Conservation (phyloP, 2,113 vertebrate species). For the Piaya cayana region DNA sequence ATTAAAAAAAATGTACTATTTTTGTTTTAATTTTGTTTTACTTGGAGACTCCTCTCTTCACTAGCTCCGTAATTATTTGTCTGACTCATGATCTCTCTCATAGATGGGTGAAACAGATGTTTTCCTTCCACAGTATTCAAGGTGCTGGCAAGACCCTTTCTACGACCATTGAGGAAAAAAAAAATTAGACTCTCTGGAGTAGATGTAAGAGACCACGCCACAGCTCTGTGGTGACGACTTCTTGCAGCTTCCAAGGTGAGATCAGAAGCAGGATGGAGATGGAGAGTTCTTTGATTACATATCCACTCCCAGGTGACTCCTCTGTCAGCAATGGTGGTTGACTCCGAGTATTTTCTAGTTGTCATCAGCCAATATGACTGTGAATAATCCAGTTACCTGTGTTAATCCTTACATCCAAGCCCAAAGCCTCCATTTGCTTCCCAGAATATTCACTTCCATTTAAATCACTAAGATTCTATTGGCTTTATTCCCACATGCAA, state of each 20-base stretch:
- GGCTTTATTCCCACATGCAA: neutral
- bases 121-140: neutral
- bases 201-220: neutral
- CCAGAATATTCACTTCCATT: neutral
- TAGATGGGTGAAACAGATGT: neutral
- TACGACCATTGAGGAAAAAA: neutral
- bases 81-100: neutral
- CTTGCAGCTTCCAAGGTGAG: neutral
- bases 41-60: neutral
- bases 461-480: neutral
- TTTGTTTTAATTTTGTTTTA: neutral
- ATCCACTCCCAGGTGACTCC: neutral
- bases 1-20: neutral
- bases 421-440: neutral
- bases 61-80: neutral
- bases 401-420: neutral
- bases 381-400: neutral
- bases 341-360: neutral
- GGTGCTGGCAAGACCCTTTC: neutral
- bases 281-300: neutral
- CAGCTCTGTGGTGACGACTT: neutral
- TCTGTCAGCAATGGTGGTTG: neutral
- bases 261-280: neutral
- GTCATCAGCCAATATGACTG: neutral
- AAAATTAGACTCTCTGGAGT: neutral